Conservation (phyloP, 2,113 vertebrate genomes). For the Tragelaphus imberbis region DNA sequence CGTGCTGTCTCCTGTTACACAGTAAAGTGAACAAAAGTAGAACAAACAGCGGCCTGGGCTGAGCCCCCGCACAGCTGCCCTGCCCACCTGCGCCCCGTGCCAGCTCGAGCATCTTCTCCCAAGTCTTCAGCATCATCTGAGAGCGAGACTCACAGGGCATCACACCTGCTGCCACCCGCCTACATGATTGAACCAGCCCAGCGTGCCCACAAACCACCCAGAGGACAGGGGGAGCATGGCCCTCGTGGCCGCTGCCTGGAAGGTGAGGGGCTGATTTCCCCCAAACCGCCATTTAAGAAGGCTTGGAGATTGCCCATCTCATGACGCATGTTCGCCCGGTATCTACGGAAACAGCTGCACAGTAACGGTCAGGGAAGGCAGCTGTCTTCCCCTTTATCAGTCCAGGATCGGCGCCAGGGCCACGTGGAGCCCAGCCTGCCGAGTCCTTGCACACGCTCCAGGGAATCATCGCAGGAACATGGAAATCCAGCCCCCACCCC, state of each 20-base stretch:
- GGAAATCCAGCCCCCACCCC: not conserved
- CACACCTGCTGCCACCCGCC: fast-evolving
- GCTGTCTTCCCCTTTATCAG: not conserved
- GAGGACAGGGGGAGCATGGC: not conserved
- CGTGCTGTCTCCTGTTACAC: not conserved
- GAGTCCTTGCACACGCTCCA: not conserved
- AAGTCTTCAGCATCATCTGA: not conserved
- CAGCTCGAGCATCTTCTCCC: not conserved
- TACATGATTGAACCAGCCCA: fast-evolving
- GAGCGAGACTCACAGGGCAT: not conserved
- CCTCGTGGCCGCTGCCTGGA: not conserved
- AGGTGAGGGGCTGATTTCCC: not conserved
- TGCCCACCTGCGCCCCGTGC: not conserved
- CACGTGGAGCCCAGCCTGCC: not conserved
- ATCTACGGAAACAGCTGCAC: not conserved
- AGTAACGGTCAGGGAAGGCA: not conserved
- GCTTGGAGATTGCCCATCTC: not conserved
- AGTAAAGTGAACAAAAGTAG: not conserved
- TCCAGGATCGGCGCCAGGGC: not conserved
- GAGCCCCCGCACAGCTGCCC: fast-evolving
- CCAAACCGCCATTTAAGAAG: not conserved
- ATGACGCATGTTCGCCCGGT: not conserved
- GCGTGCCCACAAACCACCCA: not conserved
- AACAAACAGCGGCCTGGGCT: fast-evolving
- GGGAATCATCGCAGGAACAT: not conserved